These are phyloP conservation scores for Pteropus rufus DNA, from an alignment of 2,797 vertebrate species.

Conservation along the genomic window DNA sequence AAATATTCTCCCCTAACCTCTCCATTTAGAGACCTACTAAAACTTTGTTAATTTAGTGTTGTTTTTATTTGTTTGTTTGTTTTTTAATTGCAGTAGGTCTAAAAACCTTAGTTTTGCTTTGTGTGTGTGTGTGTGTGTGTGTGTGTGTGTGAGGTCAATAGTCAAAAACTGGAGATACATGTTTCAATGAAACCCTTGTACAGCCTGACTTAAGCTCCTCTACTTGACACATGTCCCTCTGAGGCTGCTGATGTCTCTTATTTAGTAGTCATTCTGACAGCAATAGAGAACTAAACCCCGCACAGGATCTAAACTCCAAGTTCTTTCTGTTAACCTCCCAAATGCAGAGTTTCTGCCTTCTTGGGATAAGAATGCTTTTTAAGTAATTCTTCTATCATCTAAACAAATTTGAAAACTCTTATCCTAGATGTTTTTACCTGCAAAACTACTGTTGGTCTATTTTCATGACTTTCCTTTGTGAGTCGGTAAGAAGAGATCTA, in stretches of 20 bases:
- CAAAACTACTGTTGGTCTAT: neutral
- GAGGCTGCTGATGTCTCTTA: fast-evolving
- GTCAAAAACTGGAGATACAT: neutral
- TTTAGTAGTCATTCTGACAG: neutral
- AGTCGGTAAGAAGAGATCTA: neutral
- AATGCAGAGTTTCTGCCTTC: neutral
- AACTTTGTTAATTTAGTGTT: neutral
- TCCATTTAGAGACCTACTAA: neutral
- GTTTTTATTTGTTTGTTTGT: neutral
- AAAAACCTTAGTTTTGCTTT: neutral
- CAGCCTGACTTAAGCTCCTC: neutral
- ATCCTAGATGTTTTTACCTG: neutral
- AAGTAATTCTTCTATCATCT: neutral
- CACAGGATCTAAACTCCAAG: neutral
- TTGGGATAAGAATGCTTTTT: neutral
- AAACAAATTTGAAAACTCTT: neutral
- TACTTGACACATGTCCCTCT: neutral
- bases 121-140: no score
- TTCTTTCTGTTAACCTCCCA: neutral
- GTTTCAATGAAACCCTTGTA: neutral
- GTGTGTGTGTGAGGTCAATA: neutral
- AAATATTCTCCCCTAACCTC: neutral
- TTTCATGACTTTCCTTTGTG: neutral
- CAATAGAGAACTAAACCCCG: neutral
- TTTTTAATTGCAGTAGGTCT: neutral